Evolutionary conservation across 2,888 invertebrate species (phyloP).

Genomic region (Flexamia atlantica): DNA sequence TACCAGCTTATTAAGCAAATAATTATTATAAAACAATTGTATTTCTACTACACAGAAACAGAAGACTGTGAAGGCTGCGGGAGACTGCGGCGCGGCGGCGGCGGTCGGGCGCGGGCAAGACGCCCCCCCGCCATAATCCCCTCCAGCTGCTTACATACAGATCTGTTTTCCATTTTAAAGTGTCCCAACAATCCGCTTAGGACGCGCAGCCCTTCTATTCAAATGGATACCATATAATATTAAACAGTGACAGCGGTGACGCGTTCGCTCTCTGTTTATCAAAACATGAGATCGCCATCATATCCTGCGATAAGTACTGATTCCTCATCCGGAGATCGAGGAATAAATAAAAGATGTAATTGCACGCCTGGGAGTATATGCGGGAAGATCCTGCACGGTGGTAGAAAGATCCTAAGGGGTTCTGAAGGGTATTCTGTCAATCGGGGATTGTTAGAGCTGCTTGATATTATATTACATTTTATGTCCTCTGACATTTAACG

Average conservation of each 20-base stretch:
- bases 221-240: slow-evolving; percentile 60
- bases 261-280: slow-evolving; percentile 28
- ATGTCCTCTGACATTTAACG: too few species aligned
- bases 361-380: neutral
- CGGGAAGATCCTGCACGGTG: too few species aligned
- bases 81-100: neutral
- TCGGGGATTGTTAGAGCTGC: too few species aligned
- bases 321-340: neutral
- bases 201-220: slow-evolving; percentile 54
- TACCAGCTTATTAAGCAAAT: too few species aligned
- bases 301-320: slow-evolving; percentile 33
- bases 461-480: too few species aligned
- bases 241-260: slow-evolving; percentile 47
- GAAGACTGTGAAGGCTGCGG: neutral
- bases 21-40: too few species aligned
- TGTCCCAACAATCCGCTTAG: slow-evolving; percentile 58
- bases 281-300: slow-evolving; percentile 56
- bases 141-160: slow-evolving; percentile 58
- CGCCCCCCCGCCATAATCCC: slow-evolving; percentile 39
- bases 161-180: slow-evolving; percentile 60
- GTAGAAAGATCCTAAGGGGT: too few species aligned
- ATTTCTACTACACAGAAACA: too few species aligned
- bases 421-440: too few species aligned
- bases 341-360: slow-evolving; percentile 23
- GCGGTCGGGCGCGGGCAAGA: neutral